Base-by-base conservation (phyloP, 2,113 vertebrate genomes). In the Pelvicachromis taeniatus region DNA sequence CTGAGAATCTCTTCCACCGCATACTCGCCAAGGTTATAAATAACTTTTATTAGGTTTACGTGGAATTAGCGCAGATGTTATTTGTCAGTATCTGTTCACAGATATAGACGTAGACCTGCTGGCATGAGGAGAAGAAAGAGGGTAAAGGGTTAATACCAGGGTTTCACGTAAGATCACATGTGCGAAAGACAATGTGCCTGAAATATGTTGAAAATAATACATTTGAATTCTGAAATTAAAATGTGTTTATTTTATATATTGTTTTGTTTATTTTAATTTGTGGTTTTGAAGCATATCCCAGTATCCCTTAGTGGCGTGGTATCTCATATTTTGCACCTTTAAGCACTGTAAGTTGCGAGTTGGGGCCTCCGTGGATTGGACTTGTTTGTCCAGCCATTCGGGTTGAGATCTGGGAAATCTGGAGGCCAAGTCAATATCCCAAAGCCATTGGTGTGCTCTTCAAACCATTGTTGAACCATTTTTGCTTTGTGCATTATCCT, bases 21-120 rank as follows among this genome's bases (percentile, higher is more conserved):
- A 50, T 85, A 87, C 90, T 89, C 65, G 85, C 54, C 50, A 35
- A 12, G 61, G 84, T 89, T 95, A 94, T 92, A 94, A 94, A 96
- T 95, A 95, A 59, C 85, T 82, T 94, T 95, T 93, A 93, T 95
- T 87, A 84, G 91, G 86, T 93, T 95, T 94, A 92, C 91, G 85
- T 79, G 86, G 89, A 94, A 95, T 95, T 93, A 92, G 90, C 85
- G 77, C 59, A 85, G 90, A 92, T 83, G 81, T 84, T 87, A 77
- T 86, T 85, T 7, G 68, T 93, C 85, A 92, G 90, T 90, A 90
- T 75, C 45, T 77, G 61, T 65, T 50, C 59, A 35, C 56, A 21
- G 81, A 89, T 86, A 88, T 77, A 91, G 79, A 82, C 58, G 13
- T 53, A 29, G 56, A 65, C 19, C 68, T 65, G 82, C 55, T 88